Conservation (phyloP, 2,797 vertebrate species). For the Echeneis naucrates region DNA sequence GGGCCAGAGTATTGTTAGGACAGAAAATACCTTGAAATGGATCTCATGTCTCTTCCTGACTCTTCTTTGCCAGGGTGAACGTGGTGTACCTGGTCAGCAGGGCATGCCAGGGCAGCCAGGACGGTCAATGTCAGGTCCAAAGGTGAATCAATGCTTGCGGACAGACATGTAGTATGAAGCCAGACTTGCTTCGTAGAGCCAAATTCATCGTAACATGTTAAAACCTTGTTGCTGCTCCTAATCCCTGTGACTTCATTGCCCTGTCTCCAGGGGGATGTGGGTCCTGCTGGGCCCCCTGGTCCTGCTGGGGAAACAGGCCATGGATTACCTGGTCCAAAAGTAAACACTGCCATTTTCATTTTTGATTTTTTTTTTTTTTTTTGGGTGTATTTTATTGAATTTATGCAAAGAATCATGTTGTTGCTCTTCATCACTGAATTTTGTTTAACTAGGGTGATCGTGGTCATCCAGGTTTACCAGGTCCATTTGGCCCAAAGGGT, state of each 20-base stretch:
- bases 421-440: constrained; percentile 23
- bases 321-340: constrained; percentile 93
- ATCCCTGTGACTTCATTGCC: constrained; percentile 25
- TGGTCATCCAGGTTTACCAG: constrained; percentile 85
- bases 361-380: constrained; percentile 3
- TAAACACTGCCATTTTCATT: constrained; percentile 56
- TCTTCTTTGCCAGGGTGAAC: constrained; percentile 86
- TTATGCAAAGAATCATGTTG: neutral
- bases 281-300: constrained; percentile 87
- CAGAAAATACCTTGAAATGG: constrained; percentile 11
- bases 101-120: constrained; percentile 90
- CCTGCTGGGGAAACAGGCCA: constrained; percentile 90
- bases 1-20: constrained; percentile 4
- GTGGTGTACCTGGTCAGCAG: constrained; percentile 86
- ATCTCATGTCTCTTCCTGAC: constrained; percentile 27
- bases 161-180: constrained; percentile 17
- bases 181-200: constrained; percentile 33
- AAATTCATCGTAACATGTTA: constrained; percentile 28
- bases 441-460: constrained; percentile 86
- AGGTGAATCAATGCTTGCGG: constrained; percentile 84
- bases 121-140: constrained; percentile 89
- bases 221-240: constrained; percentile 18
- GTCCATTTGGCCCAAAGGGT: constrained; percentile 89
- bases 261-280: constrained; percentile 87
- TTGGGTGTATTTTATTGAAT: too few relatives aligned